Percentiles rank a stretch among this genome's conserved stretches.
phyloP scores from a whole-genome alignment of 2,888 invertebrate species.

The Noctua pronuba region DNA sequence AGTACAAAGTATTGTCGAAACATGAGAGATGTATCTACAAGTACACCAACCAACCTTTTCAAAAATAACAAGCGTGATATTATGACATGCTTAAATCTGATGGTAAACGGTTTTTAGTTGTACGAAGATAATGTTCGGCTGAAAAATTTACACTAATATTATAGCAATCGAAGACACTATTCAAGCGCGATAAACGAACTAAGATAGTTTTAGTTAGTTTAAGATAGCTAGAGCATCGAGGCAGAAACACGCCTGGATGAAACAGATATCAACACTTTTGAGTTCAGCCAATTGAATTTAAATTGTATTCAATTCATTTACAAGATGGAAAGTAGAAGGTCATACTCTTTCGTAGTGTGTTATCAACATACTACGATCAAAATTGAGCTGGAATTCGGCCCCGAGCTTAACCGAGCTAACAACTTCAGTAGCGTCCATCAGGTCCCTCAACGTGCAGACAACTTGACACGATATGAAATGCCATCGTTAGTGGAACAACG shows the following conservation, averaged over 20 bases:
- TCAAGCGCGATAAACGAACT: conserved; percentile 21
- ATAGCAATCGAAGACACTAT: background rate
- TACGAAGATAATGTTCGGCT: background rate
- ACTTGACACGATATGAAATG: background rate
- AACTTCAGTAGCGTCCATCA: background rate
- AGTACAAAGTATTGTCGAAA: background rate
- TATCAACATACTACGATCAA: too few species aligned
- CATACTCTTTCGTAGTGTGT: background rate
- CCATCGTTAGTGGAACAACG: background rate
- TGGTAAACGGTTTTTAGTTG: background rate
- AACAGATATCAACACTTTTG: conserved; percentile 9
- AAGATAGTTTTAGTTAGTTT: conserved; percentile 19
- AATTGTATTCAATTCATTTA: background rate
- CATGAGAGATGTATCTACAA: background rate
- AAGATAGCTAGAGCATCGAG: conserved; percentile 7
- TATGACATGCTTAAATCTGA: background rate
- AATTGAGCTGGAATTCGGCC: background rate
- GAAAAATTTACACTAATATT: background rate
- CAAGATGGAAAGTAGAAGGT: background rate
- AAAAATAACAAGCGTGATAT: background rate
- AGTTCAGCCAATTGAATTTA: conserved; percentile 14
- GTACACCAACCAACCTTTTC: background rate
- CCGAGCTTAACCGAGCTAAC: too few species aligned
- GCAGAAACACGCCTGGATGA: conserved; percentile 5
- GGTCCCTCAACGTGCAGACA: background rate